These are phyloP conservation scores for Caenorhabditis doughertyi DNA, from an alignment of 2,888 invertebrate species.

Conservation along the genomic window DNA sequence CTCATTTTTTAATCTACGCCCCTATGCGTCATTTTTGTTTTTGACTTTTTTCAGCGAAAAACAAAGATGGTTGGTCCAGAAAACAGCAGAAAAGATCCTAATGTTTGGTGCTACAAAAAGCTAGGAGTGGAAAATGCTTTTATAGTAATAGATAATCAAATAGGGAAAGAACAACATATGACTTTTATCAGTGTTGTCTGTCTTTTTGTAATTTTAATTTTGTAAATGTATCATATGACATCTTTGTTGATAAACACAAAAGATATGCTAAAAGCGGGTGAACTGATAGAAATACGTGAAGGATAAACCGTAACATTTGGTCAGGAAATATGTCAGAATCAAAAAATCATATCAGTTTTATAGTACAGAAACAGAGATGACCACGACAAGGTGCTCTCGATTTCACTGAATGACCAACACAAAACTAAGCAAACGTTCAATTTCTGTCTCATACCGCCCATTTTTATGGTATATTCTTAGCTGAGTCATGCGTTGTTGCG, in stretches of 20 bases:
- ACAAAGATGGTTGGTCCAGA: not conserved
- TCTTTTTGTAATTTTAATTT: not conserved
- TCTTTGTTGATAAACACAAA: too few relatives aligned
- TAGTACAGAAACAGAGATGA: not conserved
- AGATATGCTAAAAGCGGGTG: too few relatives aligned
- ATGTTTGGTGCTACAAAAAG: too few relatives aligned
- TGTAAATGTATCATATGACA: not conserved
- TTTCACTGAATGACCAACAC: conserved; percentile 23
- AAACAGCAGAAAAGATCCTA: too few relatives aligned
- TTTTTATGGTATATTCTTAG: conserved; percentile 25
- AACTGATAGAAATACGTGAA: too few relatives aligned
- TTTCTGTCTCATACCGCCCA: conserved; percentile 22
- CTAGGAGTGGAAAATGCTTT: too few relatives aligned
- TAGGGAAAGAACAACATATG: not conserved
- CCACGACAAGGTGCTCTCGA: conserved; percentile 6
- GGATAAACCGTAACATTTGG: too few relatives aligned
- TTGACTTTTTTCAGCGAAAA: conserved; percentile 1
- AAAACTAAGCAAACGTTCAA: conserved; percentile 4
- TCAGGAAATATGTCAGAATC: too few relatives aligned
- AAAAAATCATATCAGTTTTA: not conserved
- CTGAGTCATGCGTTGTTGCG: conserved; percentile 35
- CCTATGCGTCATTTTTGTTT: conserved; percentile 22
- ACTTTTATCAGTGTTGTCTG: not conserved
- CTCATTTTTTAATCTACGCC: conserved; percentile 12
- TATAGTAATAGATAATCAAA: too few relatives aligned